Conservation (phyloP, 2,113 vertebrate genomes). For the Chrysochloris asiatica region DNA sequence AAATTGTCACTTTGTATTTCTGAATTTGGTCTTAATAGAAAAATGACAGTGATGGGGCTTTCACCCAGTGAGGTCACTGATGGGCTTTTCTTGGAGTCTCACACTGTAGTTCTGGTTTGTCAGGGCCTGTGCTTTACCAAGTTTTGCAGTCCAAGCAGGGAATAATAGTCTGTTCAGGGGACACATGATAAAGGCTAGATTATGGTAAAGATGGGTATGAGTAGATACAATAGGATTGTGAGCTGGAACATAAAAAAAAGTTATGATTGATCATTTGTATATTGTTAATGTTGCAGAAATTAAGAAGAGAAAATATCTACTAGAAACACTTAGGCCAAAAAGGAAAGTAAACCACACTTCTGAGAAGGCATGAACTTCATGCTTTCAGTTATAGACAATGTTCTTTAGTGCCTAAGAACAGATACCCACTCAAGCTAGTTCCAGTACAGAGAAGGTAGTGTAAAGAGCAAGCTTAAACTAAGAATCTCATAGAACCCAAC, state of each 20-base stretch:
- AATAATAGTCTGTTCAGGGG: background rate
- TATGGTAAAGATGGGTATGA: background rate
- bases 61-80: background rate
- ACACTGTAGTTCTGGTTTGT: background rate
- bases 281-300: background rate
- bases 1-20: background rate
- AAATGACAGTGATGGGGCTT: background rate
- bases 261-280: background rate
- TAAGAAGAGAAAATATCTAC: constrained; percentile 13
- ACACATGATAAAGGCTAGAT: background rate
- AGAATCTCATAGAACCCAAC: background rate
- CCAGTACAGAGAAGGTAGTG: background rate
- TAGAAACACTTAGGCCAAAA: background rate
- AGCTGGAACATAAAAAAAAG: background rate
- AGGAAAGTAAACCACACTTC: background rate
- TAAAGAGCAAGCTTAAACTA: background rate
- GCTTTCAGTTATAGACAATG: background rate
- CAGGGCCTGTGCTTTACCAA: background rate
- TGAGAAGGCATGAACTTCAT: background rate
- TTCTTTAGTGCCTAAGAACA: background rate
- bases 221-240: background rate
- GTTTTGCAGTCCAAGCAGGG: background rate
- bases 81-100: background rate
- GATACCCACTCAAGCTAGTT: background rate
- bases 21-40: background rate